phyloP scores from a whole-genome alignment of 2,113 vertebrate genomes.

The Corythornis vintsioides region DNA sequence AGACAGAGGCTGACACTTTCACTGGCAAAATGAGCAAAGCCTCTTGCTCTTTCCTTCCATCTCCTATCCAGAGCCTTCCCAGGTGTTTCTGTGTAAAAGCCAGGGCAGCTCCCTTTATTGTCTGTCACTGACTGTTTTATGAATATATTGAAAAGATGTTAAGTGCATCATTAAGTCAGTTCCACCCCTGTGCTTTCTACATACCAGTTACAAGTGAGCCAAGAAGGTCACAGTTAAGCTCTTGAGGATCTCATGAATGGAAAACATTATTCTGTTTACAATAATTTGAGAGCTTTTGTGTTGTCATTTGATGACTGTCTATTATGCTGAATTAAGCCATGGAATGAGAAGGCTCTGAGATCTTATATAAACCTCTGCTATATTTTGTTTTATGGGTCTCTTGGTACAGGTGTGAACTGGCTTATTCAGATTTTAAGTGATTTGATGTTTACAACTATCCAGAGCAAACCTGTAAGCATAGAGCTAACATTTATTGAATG shows the following conservation, averaged over 20 bases:
- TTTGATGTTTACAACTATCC: conserved; percentile 47
- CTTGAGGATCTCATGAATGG: neutral
- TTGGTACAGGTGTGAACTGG: conserved; percentile 56
- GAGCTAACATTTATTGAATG: conserved; percentile 71
- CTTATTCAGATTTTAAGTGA: conserved; percentile 68
- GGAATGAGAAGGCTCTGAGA: neutral
- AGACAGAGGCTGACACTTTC: neutral
- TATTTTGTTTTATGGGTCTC: conserved; percentile 23
- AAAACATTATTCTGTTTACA: neutral
- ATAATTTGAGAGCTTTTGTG: neutral
- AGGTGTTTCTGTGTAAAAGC: neutral
- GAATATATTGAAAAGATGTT: neutral
- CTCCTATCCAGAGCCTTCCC: neutral
- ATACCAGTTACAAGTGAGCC: neutral
- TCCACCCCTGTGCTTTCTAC: neutral
- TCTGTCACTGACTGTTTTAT: neutral
- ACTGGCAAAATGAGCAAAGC: rapidly evolving
- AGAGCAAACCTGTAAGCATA: conserved; percentile 36
- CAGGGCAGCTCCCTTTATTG: neutral
- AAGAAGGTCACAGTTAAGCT: neutral
- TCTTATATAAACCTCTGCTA: neutral
- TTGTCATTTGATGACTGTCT: neutral
- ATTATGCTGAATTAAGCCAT: neutral
- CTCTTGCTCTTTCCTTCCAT: neutral
- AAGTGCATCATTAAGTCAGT: neutral